Evolutionary conservation across 2,888 invertebrate species (phyloP).

Genomic region (Argyra leucocephala): DNA sequence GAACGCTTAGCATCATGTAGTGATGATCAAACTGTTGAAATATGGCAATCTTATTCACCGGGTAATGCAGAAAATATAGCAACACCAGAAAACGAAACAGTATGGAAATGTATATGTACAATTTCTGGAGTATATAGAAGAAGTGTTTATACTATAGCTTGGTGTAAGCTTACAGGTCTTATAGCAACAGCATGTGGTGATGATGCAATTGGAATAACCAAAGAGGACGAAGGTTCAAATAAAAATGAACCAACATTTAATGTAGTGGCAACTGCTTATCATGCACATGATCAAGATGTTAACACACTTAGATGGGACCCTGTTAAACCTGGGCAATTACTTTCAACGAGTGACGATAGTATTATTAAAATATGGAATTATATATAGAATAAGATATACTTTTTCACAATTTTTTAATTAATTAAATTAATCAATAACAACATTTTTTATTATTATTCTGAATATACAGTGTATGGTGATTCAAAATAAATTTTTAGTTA

Average conservation of each 20-base stretch:
- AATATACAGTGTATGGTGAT: too few relatives aligned
- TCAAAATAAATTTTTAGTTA: too few relatives aligned
- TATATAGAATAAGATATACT: conserved; percentile 23
- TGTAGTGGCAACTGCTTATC: conserved; percentile 55
- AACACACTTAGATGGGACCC: conserved; percentile 92
- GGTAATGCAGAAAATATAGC: conserved; percentile 69
- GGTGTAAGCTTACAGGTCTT: conserved; percentile 74
- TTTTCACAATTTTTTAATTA: conserved; percentile 8
- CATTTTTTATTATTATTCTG: too few relatives aligned
- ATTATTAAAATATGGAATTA: conserved; percentile 80
- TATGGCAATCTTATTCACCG: conserved; percentile 81
- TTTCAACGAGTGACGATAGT: conserved; percentile 88
- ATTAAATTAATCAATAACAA: too few relatives aligned
- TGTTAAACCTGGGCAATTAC: conserved; percentile 57
- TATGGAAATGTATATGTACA: conserved; percentile 90
- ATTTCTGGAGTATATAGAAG: conserved; percentile 79
- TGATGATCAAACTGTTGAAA: conserved; percentile 86
- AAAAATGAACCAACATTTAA: conserved; percentile 69
- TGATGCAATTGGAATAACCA: conserved; percentile 80
- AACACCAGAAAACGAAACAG: conserved; percentile 57
- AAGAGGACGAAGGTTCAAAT: conserved; percentile 62
- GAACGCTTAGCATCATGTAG: conserved; percentile 79
- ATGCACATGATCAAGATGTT: conserved; percentile 83
- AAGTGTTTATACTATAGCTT: conserved; percentile 81
- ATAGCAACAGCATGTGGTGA: conserved; percentile 89